Conservation (phyloP, 2,797 vertebrate species). For the Tapera naevia region DNA sequence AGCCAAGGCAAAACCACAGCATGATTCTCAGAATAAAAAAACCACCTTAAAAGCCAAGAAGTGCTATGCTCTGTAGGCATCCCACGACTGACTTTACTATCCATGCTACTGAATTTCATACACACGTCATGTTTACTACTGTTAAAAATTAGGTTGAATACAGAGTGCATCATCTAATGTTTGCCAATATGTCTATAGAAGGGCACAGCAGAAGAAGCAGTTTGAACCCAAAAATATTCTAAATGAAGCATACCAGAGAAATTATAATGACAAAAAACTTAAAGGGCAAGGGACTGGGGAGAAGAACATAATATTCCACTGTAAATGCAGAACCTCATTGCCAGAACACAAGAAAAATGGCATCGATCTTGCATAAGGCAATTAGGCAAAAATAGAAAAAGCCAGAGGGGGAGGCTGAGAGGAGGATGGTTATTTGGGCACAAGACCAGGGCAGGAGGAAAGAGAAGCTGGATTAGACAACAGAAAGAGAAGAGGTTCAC, state of each 20-base stretch:
- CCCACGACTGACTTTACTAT: not conserved
- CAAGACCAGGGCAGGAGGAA: not conserved
- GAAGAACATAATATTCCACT: not conserved
- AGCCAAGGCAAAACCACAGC: not conserved
- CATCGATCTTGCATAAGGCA: not conserved
- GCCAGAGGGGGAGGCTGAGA: not conserved
- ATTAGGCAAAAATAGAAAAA: not conserved
- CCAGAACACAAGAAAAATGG: not conserved
- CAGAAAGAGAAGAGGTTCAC: not conserved
- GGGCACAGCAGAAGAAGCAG: not conserved
- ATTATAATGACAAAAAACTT: not conserved
- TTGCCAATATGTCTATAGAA: not conserved
- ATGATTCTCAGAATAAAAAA: not conserved
- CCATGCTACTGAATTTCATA: not conserved
- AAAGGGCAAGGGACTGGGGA: not conserved
- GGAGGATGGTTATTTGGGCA: not conserved
- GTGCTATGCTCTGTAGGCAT: accelerated
- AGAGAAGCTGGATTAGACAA: not conserved
- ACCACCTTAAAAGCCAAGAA: not conserved
- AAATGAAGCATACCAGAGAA: not conserved
- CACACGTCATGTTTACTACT: not conserved
- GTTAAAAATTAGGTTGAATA: not conserved
- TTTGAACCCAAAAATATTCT: not conserved
- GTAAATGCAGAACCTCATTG: not conserved
- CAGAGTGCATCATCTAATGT: not conserved